Base-by-base conservation (phyloP, 2,888 invertebrate genomes). In the Tetrapedia diversipes region DNA sequence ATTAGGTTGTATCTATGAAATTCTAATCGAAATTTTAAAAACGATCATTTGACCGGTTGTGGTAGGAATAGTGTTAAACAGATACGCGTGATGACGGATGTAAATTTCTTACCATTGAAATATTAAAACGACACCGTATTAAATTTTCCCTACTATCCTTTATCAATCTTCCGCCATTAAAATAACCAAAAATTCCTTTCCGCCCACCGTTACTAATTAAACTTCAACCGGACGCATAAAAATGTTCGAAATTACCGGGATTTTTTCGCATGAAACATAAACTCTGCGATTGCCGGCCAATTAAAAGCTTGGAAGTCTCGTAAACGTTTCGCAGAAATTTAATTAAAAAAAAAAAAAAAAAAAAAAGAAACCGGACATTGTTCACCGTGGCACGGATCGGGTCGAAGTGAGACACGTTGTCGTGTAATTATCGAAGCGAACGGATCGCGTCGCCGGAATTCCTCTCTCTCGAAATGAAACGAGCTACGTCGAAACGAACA, bases 401-500 rank as follows among this genome's bases (percentile, higher is more conserved):
- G 22, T 8, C 56, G 2, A 1, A 24, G 3, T 7, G 14, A 39
- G 39, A 39, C n/a, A 8, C 11, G 14, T n/a, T 37, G n/a, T 16
- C 45, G 45, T 47, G n/a, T n/a, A 29, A 59, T 61, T 34, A 24
- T 24, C 8, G 43, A 61, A 2, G 11, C 7, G 29, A 10, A 49
- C 32, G 14, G 4, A 14, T 10, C 53, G 6, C 24, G 27, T 11
- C 19, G 6, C 32, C 11, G 10, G 19, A 22, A 43, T 63, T 63
- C 7, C n/a, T 32, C 10, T 45, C n/a, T n/a, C 1, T 45, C 22
- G 19, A 14, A n/a, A 22, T 10, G 32, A 10, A 61, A 63, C 34
- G 29, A 53, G 34, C 59, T 72, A 70, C 67, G 75, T 68, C 59
- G 57, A 56, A 45, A 37, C 51, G 53, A 27, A 59, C 63, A 43